A percentile compares a stretch with the other conserved stretches of the same genome.
These are phyloP conservation scores for Synanthedon vespiformis DNA, from an alignment of 2,888 invertebrate genomes.

Conservation along the genomic window DNA sequence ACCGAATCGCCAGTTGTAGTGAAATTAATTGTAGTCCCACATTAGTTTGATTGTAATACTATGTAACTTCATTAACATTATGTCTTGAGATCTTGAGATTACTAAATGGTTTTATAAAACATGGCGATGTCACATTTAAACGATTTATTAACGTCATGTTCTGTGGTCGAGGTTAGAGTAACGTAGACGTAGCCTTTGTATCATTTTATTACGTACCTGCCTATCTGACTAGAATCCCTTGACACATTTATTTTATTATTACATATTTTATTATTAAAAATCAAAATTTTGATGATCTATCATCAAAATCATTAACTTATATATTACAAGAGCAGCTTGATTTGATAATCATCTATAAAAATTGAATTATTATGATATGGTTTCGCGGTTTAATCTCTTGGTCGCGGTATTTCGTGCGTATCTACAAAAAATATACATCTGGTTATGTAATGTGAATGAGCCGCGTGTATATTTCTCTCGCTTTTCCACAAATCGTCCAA, in stretches of 20 bases:
- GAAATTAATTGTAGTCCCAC: too few species aligned
- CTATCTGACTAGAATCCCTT: neutral
- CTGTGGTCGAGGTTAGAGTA: neutral
- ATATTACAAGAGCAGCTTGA: too few species aligned
- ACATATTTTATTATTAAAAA: neutral
- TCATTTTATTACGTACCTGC: neutral
- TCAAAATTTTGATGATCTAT: neutral
- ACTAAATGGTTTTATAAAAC: slow-evolving; percentile 7
- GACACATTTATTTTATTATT: neutral
- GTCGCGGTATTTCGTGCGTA: neutral
- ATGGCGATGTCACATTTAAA: slow-evolving; percentile 16
- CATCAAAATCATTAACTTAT: neutral
- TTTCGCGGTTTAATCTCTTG: neutral
- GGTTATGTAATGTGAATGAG: slow-evolving; percentile 27
- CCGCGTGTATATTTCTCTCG: slow-evolving; percentile 33
- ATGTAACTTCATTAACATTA: too few species aligned
- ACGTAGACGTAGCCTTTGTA: neutral
- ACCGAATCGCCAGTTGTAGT: too few species aligned
- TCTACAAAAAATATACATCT: slow-evolving; percentile 3
- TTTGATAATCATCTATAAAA: neutral
- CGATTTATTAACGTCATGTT: slow-evolving; percentile 15
- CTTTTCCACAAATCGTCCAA: slow-evolving; percentile 24
- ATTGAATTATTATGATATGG: neutral
- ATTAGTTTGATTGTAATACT: too few species aligned
- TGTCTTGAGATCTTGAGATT: too few species aligned